Conservation (phyloP, 2,113 vertebrate species). For the Elephas maximus region DNA sequence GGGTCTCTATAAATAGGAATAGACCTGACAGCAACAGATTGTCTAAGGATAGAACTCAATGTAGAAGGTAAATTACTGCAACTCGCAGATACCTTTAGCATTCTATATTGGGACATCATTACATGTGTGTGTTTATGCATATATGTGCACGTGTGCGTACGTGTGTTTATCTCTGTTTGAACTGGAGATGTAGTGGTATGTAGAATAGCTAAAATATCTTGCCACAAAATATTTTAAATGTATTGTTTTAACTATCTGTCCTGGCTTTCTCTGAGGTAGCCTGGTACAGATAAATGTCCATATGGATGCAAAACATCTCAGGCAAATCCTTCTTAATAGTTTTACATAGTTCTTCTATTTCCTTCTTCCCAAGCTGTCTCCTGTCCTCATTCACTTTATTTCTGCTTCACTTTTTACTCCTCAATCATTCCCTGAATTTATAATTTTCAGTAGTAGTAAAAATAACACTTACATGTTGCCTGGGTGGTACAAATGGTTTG, state of each 20-base stretch:
- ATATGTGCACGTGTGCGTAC: background rate
- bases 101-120: background rate
- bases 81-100: background rate
- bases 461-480: background rate
- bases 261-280: background rate
- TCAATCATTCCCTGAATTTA: background rate
- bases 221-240: background rate
- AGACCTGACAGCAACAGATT: background rate
- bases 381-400: background rate
- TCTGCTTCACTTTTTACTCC: conserved; percentile 14
- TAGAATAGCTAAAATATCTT: background rate
- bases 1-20: background rate
- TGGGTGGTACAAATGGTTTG: too few relatives aligned
- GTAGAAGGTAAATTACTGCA: background rate
- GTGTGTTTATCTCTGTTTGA: background rate
- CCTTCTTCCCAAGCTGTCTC: background rate
- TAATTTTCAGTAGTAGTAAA: background rate
- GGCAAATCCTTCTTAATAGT: background rate
- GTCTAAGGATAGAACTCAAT: conserved; percentile 31
- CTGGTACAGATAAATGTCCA: background rate
- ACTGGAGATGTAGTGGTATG: background rate
- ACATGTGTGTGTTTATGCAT: background rate
- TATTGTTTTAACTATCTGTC: background rate
- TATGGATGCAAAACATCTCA: background rate
- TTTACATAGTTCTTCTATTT: background rate